phyloP scores from a whole-genome alignment of 2,888 invertebrate species.

The Scotopteryx bipunctaria region DNA sequence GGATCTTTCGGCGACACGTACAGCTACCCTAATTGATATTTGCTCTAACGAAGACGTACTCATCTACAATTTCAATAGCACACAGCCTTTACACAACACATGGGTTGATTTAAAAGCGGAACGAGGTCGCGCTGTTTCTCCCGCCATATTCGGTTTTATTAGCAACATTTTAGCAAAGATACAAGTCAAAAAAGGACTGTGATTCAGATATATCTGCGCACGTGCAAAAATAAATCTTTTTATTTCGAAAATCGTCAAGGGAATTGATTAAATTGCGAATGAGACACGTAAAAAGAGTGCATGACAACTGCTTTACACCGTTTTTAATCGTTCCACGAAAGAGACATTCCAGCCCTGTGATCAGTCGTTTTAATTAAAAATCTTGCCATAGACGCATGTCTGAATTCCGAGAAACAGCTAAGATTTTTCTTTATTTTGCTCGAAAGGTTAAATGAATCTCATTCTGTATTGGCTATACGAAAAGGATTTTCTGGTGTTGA shows the following conservation, averaged over 20 bases:
- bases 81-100: conserved; percentile 15
- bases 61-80: conserved; percentile 56
- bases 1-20: conserved; percentile 60
- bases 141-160: too few species aligned
- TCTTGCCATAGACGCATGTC: conserved; percentile 73
- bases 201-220: conserved; percentile 6
- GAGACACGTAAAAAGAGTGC: conserved; percentile 55
- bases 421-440: conserved; percentile 59
- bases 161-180: conserved; percentile 6
- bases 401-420: conserved; percentile 70
- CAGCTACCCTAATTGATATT: conserved; percentile 70
- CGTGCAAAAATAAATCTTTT: conserved; percentile 9
- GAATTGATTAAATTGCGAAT: conserved; percentile 44
- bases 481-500: conserved; percentile 34
- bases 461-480: conserved; percentile 44
- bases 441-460: conserved; percentile 68
- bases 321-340: conserved; percentile 71
- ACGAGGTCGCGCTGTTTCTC: conserved; percentile 21
- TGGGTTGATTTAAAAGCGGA: conserved; percentile 22
- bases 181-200: conserved; percentile 1
- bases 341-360: conserved; percentile 73
- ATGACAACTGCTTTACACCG: conserved; percentile 63
- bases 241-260: conserved; percentile 27
- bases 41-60: conserved; percentile 63
- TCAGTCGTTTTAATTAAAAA: conserved; percentile 80